Evolutionary conservation across 2,113 vertebrate species (phyloP), one percentile per base, ranked within the genome.

Genomic region (Naja naja): DNA sequence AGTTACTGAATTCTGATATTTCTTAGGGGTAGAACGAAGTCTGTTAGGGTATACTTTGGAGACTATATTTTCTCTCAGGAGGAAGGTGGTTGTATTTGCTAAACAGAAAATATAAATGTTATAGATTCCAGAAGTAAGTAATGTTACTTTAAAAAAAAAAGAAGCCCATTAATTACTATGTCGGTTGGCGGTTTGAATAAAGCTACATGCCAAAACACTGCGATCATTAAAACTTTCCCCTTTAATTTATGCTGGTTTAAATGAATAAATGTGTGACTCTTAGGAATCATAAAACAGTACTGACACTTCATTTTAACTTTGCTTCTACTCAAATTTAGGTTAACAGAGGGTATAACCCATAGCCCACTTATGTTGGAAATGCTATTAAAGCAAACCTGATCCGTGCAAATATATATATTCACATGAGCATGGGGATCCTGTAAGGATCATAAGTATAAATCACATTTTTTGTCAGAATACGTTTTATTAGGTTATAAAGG

Each of bases 181-280:
- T 43, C 85, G 43, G 64, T 91, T 93, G 58, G 64, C 56, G 43
- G 85, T n/a, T 88, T 88, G 56, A 91, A 34, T n/a, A 88, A 49
- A 60, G 86, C 58, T 93, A 39, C 60, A 88, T 88, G 90, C 60
- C 93, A 81, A 89, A 93, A 88, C 64, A 85, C 5, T 39, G 52
- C n/a, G 43, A 81, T 93, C 49, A 89, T 93, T 89, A 88, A 93
- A 93, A 58, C 43, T 81, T 91, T 91, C 85, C 64, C 64, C 34
- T 91, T 81, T 85, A 58, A 91, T 91, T 43, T 89, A 89, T 89
- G 64, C 39, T 89, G 69, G 52, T 88, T 47, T 91, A 93, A 91
- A 43, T 58, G 30, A 58, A 93, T 88, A 81, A 74, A 89, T 91
- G 64, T 89, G 86, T 89, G 53, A 52, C 60, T 91, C 27, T 52